phyloP scores from a whole-genome alignment of 2,797 vertebrate genomes.

The Typhlichthys subterraneus region DNA sequence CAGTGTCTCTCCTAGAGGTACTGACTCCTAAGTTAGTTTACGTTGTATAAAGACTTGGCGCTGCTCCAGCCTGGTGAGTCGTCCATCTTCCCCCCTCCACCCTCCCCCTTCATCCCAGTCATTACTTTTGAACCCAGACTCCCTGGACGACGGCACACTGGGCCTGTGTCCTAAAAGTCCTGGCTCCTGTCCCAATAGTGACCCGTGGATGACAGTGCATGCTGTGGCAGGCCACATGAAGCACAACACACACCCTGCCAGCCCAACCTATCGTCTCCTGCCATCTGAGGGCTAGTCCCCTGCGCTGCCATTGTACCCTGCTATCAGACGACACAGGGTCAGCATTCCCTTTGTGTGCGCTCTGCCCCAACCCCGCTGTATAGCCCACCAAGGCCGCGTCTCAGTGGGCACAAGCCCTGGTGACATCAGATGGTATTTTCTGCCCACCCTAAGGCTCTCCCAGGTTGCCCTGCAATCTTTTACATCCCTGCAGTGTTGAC shows the following conservation, averaged over 20 bases:
- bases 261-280: slow-evolving; percentile 18
- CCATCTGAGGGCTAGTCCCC: slow-evolving; percentile 9
- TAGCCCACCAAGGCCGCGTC: slow-evolving; percentile 51
- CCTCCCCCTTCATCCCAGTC: slow-evolving; percentile 42
- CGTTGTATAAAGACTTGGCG: slow-evolving; percentile 18
- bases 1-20: no score
- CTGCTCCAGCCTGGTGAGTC: slow-evolving; percentile 31
- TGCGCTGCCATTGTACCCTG: slow-evolving; percentile 35
- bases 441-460: slow-evolving; percentile 65
- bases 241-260: slow-evolving; percentile 32
- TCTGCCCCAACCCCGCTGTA: slow-evolving; percentile 22
- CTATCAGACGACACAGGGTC: slow-evolving; percentile 52
- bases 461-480: slow-evolving; percentile 74
- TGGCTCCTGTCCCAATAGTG: slow-evolving; percentile 40
- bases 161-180: slow-evolving; percentile 39
- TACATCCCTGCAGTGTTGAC: slow-evolving; percentile 75
- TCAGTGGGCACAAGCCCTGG: slow-evolving; percentile 38
- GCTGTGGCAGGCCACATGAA: slow-evolving; percentile 49
- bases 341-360: slow-evolving; percentile 54
- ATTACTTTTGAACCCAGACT: slow-evolving; percentile 39
- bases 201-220: slow-evolving; percentile 51
- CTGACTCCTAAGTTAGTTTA: neutral
- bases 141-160: slow-evolving; percentile 22
- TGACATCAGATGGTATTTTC: slow-evolving; percentile 73
- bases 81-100: slow-evolving; percentile 24